phyloP scores from a whole-genome alignment of 2,888 invertebrate species.

The Melanchra persicariae region DNA sequence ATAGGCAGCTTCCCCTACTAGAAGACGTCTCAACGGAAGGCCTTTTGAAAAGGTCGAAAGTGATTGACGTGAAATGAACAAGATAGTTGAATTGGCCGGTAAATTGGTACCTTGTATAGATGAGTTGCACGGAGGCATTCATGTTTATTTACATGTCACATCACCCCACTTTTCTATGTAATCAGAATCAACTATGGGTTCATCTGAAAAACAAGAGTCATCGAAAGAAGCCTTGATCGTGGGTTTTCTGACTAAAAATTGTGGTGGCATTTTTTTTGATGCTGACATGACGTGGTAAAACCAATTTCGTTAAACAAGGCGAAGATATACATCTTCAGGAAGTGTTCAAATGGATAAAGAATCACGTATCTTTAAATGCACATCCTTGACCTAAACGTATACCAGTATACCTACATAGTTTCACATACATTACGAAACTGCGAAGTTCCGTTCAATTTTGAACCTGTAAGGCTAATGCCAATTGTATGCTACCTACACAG shows the following conservation, averaged over 20 bases:
- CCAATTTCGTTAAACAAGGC: background rate
- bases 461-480: slow-evolving; percentile 54
- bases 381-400: slow-evolving; percentile 33
- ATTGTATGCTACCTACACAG: slow-evolving; percentile 61
- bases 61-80: slow-evolving; percentile 63
- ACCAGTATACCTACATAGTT: slow-evolving; percentile 23
- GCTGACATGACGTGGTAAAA: slow-evolving; percentile 11
- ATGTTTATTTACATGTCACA: slow-evolving; percentile 32
- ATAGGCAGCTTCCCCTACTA: slow-evolving; percentile 67
- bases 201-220: background rate
- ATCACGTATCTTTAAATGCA: slow-evolving; percentile 17
- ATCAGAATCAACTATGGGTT: background rate
- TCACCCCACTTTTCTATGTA: slow-evolving; percentile 3
- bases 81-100: slow-evolving; percentile 32
- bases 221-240: background rate
- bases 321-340: slow-evolving; percentile 1
- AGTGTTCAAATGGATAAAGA: slow-evolving; percentile 9
- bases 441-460: slow-evolving; percentile 52
- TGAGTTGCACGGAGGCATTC: slow-evolving; percentile 7
- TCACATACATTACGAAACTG: slow-evolving; percentile 44
- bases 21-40: slow-evolving; percentile 66
- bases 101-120: slow-evolving; percentile 18
- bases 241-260: background rate
- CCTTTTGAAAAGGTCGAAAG: slow-evolving; percentile 66
- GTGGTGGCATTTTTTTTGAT: background rate